Percentiles rank a stretch among this genome's conserved stretches.
These are phyloP conservation scores for Drosophila melanica DNA, from an alignment of 1,140 invertebrate species.

Conservation along the genomic window DNA sequence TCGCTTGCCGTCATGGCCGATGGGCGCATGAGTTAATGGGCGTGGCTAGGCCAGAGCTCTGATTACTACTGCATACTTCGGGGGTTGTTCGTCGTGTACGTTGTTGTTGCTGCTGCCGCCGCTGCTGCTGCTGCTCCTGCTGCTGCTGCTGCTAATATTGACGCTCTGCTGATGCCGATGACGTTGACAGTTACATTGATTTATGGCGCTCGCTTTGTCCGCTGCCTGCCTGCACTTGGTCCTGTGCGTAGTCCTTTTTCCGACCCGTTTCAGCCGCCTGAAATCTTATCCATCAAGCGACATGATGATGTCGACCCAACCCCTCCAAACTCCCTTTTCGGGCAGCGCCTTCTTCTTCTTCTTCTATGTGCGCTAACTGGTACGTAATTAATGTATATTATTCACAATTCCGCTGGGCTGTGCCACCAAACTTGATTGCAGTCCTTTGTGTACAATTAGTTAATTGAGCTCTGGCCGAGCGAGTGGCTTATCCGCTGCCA, in stretches of 20 bases:
- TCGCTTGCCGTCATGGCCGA: constrained; percentile 17
- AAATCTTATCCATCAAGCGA: constrained; percentile 60
- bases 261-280: constrained; percentile 35
- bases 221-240: constrained; percentile 13
- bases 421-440: constrained; percentile 35
- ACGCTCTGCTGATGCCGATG: constrained; percentile 70
- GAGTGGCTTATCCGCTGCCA: constrained; percentile 33
- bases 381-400: constrained; percentile 65
- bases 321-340: constrained; percentile 28
- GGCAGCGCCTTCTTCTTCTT: constrained; percentile 11
- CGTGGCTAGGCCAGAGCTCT: constrained; percentile 46
- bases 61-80: constrained; percentile 53
- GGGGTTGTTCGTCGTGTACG: constrained; percentile 34
- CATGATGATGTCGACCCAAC: constrained; percentile 51
- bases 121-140: constrained; percentile 23
- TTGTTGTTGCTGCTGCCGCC: not conserved
- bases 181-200: constrained; percentile 81
- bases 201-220: constrained; percentile 54
- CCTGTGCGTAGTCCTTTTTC: constrained; percentile 18
- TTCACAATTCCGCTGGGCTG: constrained; percentile 43
- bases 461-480: constrained; percentile 67
- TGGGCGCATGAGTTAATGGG: constrained; percentile 47
- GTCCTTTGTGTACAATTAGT: constrained; percentile 78
- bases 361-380: constrained; percentile 49
- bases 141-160: constrained; percentile 58